Evolutionary conservation across 1,140 invertebrate genomes (phyloP), one percentile per base, ranked within the genome.

Genomic region (Drosophila neocordata): DNA sequence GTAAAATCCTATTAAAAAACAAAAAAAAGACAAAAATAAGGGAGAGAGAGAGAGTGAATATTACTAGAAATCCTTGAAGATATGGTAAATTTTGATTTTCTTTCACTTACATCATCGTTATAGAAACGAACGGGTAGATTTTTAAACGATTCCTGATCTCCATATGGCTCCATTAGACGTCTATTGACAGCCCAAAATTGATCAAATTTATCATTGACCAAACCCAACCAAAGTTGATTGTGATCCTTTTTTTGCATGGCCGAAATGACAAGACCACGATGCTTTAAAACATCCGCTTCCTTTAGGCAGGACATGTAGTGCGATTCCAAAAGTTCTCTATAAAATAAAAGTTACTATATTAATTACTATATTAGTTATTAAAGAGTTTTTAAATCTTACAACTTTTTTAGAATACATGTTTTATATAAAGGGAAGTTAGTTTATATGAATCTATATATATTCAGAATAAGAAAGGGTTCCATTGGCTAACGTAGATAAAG

Each of bases 231-330:
- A 5, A 99, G 93, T 79, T 99, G 97, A 92, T 97, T 98, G 89
- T 99, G 98, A 89, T 99, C 98, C 91, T 98, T 98, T 88, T 98
- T 98, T 85, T 98, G 97, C 98, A 99, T 99, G 70, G 94, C 95
- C 31, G 97, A 97, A 52, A 99, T 96, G 9, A 99, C 94, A 92
- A 97, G 95, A 4, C 96, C 95, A 79, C 96, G 94, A 90, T 99
- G 98, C 92, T 99, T 99, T 0, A 99, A 92, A 4, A 97, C 96
- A 93, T 99, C 98, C 1, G 99, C 98, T 94, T 99, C 98, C 93
- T 99, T 99, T 7, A 99, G 93, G 65, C 96, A 96, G 12, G 97
- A 96, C 94, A 99, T 96, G 91, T 98, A 99, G 91, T 98, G 95
- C 3, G 97, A 95, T 92, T 99, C 97, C 7, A 99, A 95, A 9